Evolutionary conservation across 2,113 vertebrate genomes (phyloP).

Genomic region (Noctilio leporinus): DNA sequence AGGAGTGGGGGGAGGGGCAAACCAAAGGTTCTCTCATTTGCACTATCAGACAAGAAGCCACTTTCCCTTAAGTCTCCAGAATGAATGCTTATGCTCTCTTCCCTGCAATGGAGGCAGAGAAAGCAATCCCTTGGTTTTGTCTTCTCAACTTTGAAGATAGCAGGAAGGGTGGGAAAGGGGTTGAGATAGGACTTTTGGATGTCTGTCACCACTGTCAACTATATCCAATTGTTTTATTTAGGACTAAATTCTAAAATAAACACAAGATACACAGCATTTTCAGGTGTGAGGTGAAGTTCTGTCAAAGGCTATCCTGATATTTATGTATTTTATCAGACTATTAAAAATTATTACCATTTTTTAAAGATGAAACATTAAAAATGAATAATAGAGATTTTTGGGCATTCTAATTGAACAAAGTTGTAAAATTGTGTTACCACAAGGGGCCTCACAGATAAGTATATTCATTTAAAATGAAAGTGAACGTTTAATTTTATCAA

Average conservation of each 20-base stretch:
- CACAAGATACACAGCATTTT: background rate
- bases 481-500: background rate
- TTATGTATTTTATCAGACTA: background rate
- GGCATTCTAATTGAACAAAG: background rate
- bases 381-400: background rate
- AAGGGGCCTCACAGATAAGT: background rate
- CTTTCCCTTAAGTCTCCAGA: background rate
- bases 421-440: background rate
- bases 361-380: background rate
- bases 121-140: background rate
- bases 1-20: background rate
- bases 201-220: no score
- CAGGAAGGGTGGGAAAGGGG: background rate
- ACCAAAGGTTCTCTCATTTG: accelerated
- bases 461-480: background rate
- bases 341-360: background rate
- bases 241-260: background rate
- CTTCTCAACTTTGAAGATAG: background rate
- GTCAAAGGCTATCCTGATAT: background rate
- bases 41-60: background rate
- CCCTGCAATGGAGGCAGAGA: background rate
- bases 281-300: background rate
- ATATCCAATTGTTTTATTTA: background rate
- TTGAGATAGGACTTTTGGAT: background rate
- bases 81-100: background rate